Percentiles rank a stretch among this genome's conserved stretches.
phyloP scores from a whole-genome alignment of 2,888 invertebrate species.

The Hyppa rectilinea region DNA sequence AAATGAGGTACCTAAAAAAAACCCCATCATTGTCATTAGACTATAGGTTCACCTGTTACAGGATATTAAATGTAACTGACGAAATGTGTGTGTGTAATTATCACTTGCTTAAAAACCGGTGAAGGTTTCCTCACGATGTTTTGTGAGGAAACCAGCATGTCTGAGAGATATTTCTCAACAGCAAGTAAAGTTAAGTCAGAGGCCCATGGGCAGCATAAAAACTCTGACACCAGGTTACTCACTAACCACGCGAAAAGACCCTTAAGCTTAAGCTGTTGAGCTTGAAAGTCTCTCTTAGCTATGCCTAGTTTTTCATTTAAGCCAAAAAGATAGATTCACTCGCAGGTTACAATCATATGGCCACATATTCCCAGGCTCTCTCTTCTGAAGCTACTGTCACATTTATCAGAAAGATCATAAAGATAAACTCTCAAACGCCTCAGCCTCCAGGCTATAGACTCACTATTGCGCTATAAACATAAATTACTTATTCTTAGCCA shows the following conservation, averaged over 20 bases:
- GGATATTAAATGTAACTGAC: not conserved
- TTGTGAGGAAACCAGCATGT: too few relatives aligned
- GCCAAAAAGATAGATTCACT: not conserved
- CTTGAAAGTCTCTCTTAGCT: not conserved
- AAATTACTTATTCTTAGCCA: conserved; percentile 62
- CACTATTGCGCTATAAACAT: conserved; percentile 55
- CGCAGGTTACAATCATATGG: not conserved
- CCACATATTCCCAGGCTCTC: conserved; percentile 11
- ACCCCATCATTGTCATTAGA: too few relatives aligned
- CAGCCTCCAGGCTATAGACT: conserved; percentile 23
- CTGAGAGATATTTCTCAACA: too few relatives aligned
- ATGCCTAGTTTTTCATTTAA: not conserved
- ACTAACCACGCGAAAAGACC: too few relatives aligned
- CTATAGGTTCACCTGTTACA: too few relatives aligned
- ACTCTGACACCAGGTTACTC: too few relatives aligned
- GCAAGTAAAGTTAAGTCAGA: too few relatives aligned
- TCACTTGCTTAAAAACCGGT: too few relatives aligned
- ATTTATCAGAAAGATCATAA: conserved; percentile 33
- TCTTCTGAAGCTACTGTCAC: not conserved
- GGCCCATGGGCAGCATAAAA: too few relatives aligned
- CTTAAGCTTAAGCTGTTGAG: too few relatives aligned
- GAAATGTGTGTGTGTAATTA: not conserved
- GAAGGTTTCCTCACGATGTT: too few relatives aligned
- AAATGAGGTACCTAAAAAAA: not conserved
- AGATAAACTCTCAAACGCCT: conserved; percentile 29